These are phyloP conservation scores for Odocoileus hemionus DNA, from an alignment of 2,113 vertebrate species.

Conservation along the genomic window DNA sequence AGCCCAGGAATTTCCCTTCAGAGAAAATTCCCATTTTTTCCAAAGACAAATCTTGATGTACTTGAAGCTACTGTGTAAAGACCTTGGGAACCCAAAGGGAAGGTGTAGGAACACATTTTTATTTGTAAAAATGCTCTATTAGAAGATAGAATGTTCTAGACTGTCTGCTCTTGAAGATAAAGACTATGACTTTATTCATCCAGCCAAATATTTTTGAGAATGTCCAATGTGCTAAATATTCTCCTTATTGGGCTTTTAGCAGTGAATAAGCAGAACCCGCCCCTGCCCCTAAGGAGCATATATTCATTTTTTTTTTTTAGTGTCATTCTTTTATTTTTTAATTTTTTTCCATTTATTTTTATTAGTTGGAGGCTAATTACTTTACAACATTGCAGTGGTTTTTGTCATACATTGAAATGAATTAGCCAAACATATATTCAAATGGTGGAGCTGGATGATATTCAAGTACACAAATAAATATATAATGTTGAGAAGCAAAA, in stretches of 20 bases:
- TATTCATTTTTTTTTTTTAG: neutral
- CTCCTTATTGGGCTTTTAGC: neutral
- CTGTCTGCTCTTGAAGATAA: neutral
- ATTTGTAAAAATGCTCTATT: neutral
- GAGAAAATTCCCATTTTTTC: slow-evolving; percentile 66
- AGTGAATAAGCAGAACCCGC: neutral
- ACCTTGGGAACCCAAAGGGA: neutral
- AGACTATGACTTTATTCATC: neutral
- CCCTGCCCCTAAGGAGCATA: neutral
- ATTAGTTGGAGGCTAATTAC: no score
- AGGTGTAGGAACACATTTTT: neutral
- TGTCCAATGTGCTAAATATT: neutral
- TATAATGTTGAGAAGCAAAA: accelerated
- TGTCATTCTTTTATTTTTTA: no score
- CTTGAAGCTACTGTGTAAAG: neutral
- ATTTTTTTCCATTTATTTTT: no score
- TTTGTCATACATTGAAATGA: no score
- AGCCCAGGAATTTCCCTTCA: slow-evolving; percentile 61
- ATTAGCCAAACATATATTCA: neutral
- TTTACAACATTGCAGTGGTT: no score
- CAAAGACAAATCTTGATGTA: neutral
- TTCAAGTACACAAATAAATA: neutral
- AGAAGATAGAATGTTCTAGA: neutral
- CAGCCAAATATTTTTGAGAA: neutral
- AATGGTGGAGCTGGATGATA: neutral